Percentiles rank a stretch among this genome's conserved stretches.
Evolutionary conservation across 2,113 vertebrate genomes (phyloP).

Genomic region (Smithornis capensis): DNA sequence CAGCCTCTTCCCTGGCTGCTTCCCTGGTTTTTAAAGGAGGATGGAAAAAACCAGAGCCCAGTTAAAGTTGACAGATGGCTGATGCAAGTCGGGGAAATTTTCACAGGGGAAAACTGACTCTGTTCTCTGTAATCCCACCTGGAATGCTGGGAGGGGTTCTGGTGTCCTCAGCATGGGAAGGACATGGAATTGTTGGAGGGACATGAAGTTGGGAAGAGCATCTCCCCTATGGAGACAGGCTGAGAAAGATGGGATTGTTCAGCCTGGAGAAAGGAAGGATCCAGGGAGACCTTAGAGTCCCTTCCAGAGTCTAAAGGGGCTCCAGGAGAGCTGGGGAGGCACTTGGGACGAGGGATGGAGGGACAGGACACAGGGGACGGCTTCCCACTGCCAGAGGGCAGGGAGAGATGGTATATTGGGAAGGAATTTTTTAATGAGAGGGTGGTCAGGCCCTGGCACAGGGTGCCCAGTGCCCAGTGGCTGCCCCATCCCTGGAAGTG

Average conservation of each 20-base stretch:
- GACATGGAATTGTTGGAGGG: neutral
- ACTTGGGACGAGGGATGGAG: neutral
- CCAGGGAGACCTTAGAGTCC: neutral
- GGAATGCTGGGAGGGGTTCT: neutral
- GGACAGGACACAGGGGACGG: neutral
- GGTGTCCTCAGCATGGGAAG: neutral
- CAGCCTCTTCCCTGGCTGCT: neutral
- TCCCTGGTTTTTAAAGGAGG: neutral
- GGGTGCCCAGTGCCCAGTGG: neutral
- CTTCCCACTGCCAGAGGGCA: neutral
- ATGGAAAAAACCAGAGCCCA: neutral
- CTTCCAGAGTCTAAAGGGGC: rapidly evolving
- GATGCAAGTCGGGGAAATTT: neutral
- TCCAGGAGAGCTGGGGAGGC: neutral
- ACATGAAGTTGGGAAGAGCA: neutral
- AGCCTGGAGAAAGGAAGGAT: neutral
- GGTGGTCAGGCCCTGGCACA: neutral
- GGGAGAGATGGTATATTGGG: neutral
- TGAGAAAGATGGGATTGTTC: neutral
- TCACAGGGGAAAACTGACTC: neutral
- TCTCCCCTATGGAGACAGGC: neutral
- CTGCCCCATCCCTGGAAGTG: neutral
- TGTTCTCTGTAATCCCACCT: neutral
- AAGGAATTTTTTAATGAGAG: neutral
- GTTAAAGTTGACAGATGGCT: neutral